Percentiles rank a stretch among this genome's conserved stretches.
phyloP scores from a whole-genome alignment of 64 coral and sea anemone genomes.

The Stylophora pistillata region DNA sequence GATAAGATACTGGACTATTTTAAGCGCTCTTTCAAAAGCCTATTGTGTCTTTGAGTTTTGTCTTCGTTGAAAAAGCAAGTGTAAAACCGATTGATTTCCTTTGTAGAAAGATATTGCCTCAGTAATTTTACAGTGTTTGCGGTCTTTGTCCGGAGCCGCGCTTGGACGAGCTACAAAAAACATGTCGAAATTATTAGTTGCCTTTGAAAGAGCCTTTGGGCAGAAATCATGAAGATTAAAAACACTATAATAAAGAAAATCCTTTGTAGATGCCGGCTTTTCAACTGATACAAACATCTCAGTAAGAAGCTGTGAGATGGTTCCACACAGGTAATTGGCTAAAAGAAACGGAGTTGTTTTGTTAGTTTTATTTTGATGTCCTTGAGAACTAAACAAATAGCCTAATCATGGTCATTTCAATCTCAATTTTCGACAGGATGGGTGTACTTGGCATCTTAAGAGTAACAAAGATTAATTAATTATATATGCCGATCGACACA shows the following conservation, averaged over 20 bases:
- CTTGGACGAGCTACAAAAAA: neutral
- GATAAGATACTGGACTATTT: constrained; percentile 37
- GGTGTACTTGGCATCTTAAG: constrained; percentile 5
- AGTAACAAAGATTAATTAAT: constrained; percentile 51
- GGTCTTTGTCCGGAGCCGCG: neutral
- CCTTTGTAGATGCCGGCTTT: constrained; percentile 54
- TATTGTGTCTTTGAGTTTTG: constrained; percentile 33
- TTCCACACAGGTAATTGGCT: constrained; percentile 45
- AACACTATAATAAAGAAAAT: constrained; percentile 37
- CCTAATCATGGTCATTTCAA: constrained; percentile 38
- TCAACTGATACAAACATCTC: constrained; percentile 42
- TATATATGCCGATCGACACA: constrained; percentile 45
- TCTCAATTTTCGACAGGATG: constrained; percentile 50
- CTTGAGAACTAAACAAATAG: constrained; percentile 50
- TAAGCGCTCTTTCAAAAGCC: constrained; percentile 21
- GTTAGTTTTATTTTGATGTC: constrained; percentile 62
- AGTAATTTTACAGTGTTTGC: neutral
- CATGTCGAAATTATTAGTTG: neutral
- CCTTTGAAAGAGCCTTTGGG: constrained; percentile 28
- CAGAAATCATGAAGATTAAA: constrained; percentile 44
- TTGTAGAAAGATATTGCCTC: neutral
- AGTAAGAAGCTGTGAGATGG: constrained; percentile 28
- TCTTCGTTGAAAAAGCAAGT: constrained; percentile 29
- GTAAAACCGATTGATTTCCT: constrained; percentile 21
- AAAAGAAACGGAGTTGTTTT: constrained; percentile 39